Percentiles rank a stretch among this genome's conserved stretches.
Conservation (phyloP, 2,797 vertebrate species). For the Chiloscyllium punctatum region DNA sequence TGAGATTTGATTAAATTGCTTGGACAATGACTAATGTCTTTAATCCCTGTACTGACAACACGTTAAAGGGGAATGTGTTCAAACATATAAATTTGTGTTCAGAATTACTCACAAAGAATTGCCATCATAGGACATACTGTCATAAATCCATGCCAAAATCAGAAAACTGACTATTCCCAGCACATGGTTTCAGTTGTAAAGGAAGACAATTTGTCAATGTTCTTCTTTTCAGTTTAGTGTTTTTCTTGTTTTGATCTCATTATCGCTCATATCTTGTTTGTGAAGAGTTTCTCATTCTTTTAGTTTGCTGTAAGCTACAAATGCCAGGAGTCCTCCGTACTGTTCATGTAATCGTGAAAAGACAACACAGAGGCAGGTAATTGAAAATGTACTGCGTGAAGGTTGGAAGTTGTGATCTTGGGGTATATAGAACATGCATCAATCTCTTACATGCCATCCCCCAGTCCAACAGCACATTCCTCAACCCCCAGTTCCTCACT, state of each 20-base stretch:
- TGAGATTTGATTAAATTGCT: background rate
- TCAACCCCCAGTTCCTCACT: too few relatives aligned
- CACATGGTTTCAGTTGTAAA: background rate
- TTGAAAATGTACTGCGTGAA: background rate
- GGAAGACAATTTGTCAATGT: background rate
- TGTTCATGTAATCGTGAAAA: background rate
- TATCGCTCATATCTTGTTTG: background rate
- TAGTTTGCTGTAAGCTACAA: background rate
- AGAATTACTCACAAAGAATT: background rate
- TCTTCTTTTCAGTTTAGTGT: background rate
- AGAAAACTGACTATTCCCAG: background rate
- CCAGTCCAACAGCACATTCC: background rate
- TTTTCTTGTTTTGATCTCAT: background rate
- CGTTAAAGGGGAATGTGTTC: background rate
- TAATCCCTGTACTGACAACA: background rate
- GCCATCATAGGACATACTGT: background rate
- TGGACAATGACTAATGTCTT: too few relatives aligned
- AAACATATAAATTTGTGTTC: background rate
- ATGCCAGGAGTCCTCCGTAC: background rate
- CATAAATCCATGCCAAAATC: background rate
- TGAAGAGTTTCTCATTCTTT: background rate
- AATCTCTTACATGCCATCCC: background rate
- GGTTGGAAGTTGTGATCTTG: background rate
- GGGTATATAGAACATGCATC: background rate
- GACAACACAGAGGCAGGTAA: background rate